Evolutionary conservation across 2,797 vertebrate species (phyloP).

Genomic region (Capromys pilorides): DNA sequence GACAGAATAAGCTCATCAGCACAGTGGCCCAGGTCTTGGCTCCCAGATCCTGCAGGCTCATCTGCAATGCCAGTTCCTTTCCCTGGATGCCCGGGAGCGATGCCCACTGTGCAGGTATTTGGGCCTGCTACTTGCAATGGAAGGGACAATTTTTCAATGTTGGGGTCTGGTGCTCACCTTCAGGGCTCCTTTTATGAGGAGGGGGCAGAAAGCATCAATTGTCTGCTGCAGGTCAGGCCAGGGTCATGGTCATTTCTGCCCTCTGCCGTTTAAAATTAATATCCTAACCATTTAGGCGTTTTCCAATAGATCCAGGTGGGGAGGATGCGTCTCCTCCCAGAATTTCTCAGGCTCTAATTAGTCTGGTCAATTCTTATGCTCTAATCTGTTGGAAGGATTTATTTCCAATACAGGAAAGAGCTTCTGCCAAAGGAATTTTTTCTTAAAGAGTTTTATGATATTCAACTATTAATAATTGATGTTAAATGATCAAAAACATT

Average conservation of each 20-base stretch:
- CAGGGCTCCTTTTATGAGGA: neutral
- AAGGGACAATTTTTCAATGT: neutral
- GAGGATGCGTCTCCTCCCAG: neutral
- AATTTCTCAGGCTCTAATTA: neutral
- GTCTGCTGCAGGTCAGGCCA: neutral
- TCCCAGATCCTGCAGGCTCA: conserved; percentile 23
- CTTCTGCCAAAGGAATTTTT: neutral
- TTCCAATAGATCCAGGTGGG: neutral
- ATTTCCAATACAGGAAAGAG: neutral
- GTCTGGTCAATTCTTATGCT: neutral
- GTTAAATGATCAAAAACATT: neutral
- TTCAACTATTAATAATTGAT: neutral
- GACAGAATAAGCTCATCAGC: conserved; percentile 78
- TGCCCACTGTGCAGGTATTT: conserved; percentile 50
- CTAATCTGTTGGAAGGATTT: neutral
- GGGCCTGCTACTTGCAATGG: neutral
- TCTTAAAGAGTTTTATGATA: neutral
- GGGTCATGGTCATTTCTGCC: neutral
- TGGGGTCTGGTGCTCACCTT: conserved; percentile 12
- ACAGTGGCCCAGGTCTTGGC: conserved; percentile 61
- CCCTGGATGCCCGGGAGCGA: conserved; percentile 22
- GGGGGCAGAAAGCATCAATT: neutral
- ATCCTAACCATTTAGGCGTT: neutral
- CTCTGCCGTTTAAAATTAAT: neutral
- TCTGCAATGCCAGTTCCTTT: conserved; percentile 22